Evolutionary conservation across 1,140 invertebrate species (phyloP), one percentile per base, ranked within the genome.

Genomic region (Lysiphlebus fabarum): DNA sequence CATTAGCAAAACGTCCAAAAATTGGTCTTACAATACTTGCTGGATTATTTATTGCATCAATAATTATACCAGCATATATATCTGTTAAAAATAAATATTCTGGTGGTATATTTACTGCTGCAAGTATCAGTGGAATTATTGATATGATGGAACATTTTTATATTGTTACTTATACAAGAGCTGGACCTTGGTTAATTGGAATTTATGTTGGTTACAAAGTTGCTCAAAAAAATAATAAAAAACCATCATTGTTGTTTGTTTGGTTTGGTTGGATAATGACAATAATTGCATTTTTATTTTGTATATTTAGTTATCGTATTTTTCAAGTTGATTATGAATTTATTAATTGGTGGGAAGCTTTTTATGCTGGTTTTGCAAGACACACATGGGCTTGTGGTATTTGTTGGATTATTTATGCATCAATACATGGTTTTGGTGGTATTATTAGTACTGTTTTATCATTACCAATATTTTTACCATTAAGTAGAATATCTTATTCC

Each of bases 401-500:
- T 26, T 73, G 72, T 7, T 83, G 81, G 80, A 66, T 82, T 38
- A 77, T 82, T 53, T 82, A 76, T 66, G 75, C 76, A 1, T 82
- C 80, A 59, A 65, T 72, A 53, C 70, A 72, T 50, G 70, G 69
- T 9, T 62, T 56, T 47, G 63, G 56, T 48, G 64, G 66, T 61
- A 59, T 36, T 4, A 69, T 87, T 5, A 81, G 83, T 58, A 67
- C 53, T 4, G 70, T 87, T 41, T 68, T 87, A 40, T 84, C 83
- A 0, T 82, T 79, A 76, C 75, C 73, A 36, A 65, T 73, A 1
- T 83, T 85, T 41, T 68, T 81, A 34, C 82, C 84, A 0, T 63
- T 87, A 0, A 80, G 81, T 42, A 70, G 83, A 48, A 67, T 87
- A 14, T 82, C 84, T 5, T 87, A 85, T 65, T 73, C 76, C 51